Conservation (phyloP, 2,888 invertebrate genomes). For the Cheilosia variabilis region DNA sequence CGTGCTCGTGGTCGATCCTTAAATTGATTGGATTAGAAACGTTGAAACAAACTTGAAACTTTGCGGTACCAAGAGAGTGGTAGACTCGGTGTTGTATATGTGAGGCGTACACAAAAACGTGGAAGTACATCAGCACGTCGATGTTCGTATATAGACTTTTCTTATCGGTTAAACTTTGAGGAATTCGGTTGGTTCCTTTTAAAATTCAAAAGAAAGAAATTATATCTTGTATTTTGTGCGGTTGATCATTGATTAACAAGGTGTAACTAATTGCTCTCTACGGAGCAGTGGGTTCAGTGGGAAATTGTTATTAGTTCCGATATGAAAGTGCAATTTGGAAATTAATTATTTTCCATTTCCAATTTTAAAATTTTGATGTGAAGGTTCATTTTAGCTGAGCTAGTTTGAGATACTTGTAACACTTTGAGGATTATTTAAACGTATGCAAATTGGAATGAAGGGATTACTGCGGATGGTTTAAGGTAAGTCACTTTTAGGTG, state of each 20-base stretch:
- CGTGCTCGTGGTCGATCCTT: constrained; percentile 9
- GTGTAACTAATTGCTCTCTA: too few relatives aligned
- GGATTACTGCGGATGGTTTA: neutral
- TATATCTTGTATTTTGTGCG: too few relatives aligned
- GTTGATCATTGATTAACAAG: too few relatives aligned
- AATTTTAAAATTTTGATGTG: too few relatives aligned
- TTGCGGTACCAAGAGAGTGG: constrained; percentile 11
- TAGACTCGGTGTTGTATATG: neutral
- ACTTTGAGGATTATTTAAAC: neutral
- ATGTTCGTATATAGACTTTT: too few relatives aligned
- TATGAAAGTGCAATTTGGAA: too few relatives aligned
- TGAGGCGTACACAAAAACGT: neutral
- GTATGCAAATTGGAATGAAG: neutral
- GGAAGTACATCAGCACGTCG: neutral
- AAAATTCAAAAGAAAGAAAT: too few relatives aligned
- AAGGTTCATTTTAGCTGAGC: neutral
- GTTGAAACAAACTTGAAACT: constrained; percentile 24
- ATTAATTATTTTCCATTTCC: too few relatives aligned
- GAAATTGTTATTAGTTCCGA: too few relatives aligned
- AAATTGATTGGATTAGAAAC: constrained; percentile 43
- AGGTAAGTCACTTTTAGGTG: neutral
- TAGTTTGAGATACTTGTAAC: neutral
- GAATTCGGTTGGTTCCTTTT: too few relatives aligned
- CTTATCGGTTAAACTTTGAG: too few relatives aligned
- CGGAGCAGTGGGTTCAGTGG: too few relatives aligned